Conservation (phyloP, 2,888 invertebrate species). For the Mamestra brassicae region DNA sequence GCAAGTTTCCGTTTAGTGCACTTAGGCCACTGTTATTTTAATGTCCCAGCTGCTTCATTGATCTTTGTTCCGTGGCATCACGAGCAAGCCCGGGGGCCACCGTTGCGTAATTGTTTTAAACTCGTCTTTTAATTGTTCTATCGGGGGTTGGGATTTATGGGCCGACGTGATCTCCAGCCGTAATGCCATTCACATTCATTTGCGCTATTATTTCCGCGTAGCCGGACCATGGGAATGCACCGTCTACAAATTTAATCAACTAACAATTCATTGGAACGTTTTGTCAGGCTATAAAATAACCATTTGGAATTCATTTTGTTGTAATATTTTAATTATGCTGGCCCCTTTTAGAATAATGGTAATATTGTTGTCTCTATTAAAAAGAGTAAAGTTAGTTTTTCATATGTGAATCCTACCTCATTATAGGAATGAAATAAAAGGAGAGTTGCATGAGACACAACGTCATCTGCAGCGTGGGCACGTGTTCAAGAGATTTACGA, state of each 20-base stretch:
- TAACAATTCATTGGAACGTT: constrained; percentile 76
- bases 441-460: constrained; percentile 75
- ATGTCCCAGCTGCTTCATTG: constrained; percentile 38
- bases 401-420: constrained; percentile 30
- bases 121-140: constrained; percentile 91
- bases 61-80: constrained; percentile 79
- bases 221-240: constrained; percentile 85
- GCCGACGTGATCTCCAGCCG: constrained; percentile 87
- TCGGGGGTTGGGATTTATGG: constrained; percentile 88
- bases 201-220: constrained; percentile 88
- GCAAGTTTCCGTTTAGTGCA: neutral
- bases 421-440: constrained; percentile 65
- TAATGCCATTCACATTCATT: constrained; percentile 87
- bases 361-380: neutral
- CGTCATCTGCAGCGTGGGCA: constrained; percentile 82
- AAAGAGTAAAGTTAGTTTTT: constrained; percentile 9
- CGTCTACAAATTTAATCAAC: constrained; percentile 86
- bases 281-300: constrained; percentile 78
- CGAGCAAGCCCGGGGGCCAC: constrained; percentile 85
- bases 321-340: neutral
- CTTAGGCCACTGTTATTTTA: constrained; percentile 15
- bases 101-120: constrained; percentile 90
- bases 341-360: neutral
- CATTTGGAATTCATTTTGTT: constrained; percentile 62
- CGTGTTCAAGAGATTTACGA: constrained; percentile 87